These are phyloP conservation scores for Macrophya alboannulata DNA, from an alignment of 2,888 invertebrate genomes.

Conservation along the genomic window DNA sequence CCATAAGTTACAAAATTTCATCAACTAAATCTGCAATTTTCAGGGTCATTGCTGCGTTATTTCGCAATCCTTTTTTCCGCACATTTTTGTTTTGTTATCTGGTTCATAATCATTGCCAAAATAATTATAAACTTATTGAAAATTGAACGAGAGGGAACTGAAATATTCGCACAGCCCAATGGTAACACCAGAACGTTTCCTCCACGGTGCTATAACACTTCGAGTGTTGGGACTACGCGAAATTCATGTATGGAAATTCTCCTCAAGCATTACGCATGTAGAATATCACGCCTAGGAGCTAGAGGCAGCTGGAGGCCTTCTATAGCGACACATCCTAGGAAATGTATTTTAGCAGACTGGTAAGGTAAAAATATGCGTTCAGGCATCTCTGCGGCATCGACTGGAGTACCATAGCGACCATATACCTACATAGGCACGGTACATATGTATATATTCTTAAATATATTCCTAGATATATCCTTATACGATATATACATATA, in stretches of 20 bases:
- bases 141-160: background rate
- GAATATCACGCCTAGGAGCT: slow-evolving; percentile 75
- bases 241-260: slow-evolving; percentile 78
- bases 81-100: background rate
- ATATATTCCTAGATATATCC: slow-evolving; percentile 28
- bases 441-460: slow-evolving; percentile 25
- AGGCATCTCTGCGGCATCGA: slow-evolving; percentile 67
- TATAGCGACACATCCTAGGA: slow-evolving; percentile 72
- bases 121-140: background rate
- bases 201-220: slow-evolving; percentile 22
- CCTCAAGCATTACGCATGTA: slow-evolving; percentile 75
- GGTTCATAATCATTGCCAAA: background rate
- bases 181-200: slow-evolving; percentile 13
- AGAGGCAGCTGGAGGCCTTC: slow-evolving; percentile 67
- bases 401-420: slow-evolving; percentile 50
- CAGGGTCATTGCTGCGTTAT: background rate
- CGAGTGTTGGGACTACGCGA: slow-evolving; percentile 63
- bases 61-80: background rate
- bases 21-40: background rate
- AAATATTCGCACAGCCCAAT: background rate
- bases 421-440: background rate
- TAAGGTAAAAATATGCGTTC: slow-evolving; percentile 72
- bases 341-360: slow-evolving; percentile 73
- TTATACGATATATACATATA: background rate
- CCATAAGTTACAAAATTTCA: background rate